Evolutionary conservation across 2,113 vertebrate species (phyloP).

Genomic region (Oreamnos americanus): DNA sequence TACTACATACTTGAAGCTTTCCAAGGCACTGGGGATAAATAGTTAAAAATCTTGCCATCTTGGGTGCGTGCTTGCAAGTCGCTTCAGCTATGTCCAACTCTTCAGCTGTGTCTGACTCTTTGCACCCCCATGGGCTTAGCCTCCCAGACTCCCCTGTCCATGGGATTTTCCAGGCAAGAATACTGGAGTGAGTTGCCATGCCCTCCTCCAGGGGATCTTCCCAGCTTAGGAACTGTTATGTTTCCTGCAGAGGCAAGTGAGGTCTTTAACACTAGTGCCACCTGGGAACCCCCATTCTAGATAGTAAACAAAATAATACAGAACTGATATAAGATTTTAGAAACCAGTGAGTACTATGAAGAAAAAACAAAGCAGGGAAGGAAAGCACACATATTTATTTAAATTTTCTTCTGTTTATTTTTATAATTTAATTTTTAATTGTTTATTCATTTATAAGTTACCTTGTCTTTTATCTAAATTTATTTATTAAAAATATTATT

Average conservation of each 20-base stretch:
- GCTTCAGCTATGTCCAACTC: background rate
- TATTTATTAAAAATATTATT: background rate
- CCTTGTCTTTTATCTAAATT: background rate
- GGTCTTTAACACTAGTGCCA: background rate
- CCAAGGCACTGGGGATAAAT: background rate
- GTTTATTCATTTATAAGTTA: background rate
- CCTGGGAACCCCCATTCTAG: background rate
- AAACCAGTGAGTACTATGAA: background rate
- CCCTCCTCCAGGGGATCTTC: background rate
- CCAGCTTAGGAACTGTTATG: background rate
- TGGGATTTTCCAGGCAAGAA: background rate
- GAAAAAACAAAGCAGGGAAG: background rate
- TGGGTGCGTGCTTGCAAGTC: rapidly evolving
- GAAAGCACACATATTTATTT: background rate
- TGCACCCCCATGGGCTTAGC: background rate
- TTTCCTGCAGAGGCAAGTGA: background rate
- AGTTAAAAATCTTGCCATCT: background rate
- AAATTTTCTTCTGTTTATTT: background rate
- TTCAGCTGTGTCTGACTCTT: background rate
- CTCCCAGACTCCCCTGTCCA: background rate
- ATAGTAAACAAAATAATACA: background rate
- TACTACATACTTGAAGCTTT: background rate
- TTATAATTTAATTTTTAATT: background rate
- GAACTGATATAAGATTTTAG: background rate
- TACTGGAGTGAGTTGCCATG: background rate